Base-by-base conservation (phyloP, 2,888 invertebrate species). In the Platerodrilus igneus region DNA sequence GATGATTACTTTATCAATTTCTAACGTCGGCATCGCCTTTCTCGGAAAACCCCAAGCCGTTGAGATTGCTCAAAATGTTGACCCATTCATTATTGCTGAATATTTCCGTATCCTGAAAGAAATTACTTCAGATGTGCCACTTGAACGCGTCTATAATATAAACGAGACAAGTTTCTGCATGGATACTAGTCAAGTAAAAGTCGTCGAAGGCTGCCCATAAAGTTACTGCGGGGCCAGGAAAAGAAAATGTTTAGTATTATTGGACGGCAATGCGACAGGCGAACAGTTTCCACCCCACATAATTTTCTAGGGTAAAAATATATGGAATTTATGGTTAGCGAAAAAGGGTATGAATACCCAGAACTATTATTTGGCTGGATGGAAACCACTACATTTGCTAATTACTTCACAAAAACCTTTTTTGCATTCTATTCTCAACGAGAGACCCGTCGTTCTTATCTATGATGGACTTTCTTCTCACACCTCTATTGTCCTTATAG, bases 81-180 rank as follows among this genome's bases (percentile, higher is more conserved):
- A 4, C 10, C 5, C 8, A 4, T 7, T 4, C 8, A 6, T 4
- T 10, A n/a, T 22, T 22, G 22, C 5, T 22, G 6, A 22, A 22
- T 22, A 7, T n/a, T 7, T 22, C 4, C 10, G 22, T 22, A 22
- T 22, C 10, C n/a, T 22, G 22, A 22, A 22, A 22, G 22, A 22
- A 22, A 22, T n/a, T 4, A 22, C n/a, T 22, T 22, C 9, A n/a
- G 4, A 22, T 22, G 9, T 22, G 10, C 22, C 10, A n/a, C 4
- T n/a, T 22, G 22, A 22, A 22, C n/a, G 4, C 5, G 10, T 22
- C 22, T 22, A n/a, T 22, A 22, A 22, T 22, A 22, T 22, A n/a
- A n/a, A 22, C n/a, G 22, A 22, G 22, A 22, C 22, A 22, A 22
- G 22, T 22, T 22, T 22, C 22, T 22, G n/a, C n/a, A 22, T 22